Evolutionary conservation across 2,113 vertebrate genomes (phyloP).

Genomic region (Caloenas nicobarica): DNA sequence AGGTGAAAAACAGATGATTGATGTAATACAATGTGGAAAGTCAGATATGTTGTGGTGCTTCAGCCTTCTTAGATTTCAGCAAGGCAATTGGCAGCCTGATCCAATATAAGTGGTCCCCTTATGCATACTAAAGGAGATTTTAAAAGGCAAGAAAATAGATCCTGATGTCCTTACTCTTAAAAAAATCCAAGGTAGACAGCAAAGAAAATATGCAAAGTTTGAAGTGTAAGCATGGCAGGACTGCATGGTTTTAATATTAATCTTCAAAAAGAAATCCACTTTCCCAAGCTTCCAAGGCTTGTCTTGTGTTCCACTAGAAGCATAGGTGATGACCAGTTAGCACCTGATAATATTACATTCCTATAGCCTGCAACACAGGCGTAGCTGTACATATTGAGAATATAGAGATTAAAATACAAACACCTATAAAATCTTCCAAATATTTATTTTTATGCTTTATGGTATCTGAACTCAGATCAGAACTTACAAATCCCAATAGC

Average conservation of each 20-base stretch:
- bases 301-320: background rate
- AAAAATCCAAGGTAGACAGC: background rate
- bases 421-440: background rate
- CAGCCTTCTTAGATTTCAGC: background rate
- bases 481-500: background rate
- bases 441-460: background rate
- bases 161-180: background rate
- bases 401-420: background rate
- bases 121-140: background rate
- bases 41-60: background rate
- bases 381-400: background rate
- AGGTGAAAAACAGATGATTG: conserved; percentile 76
- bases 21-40: background rate
- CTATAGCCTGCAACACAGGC: background rate
- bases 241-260: background rate
- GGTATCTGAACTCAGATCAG: background rate
- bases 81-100: background rate
- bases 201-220: background rate
- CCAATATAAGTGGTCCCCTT: background rate
- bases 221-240: background rate
- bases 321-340: background rate
- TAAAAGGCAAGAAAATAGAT: background rate
- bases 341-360: background rate
- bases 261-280: background rate
- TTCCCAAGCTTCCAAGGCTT: background rate